Evolutionary conservation across 2,797 vertebrate species (phyloP), one percentile per base, ranked within the genome.

Genomic region (Euthynnus affinis): DNA sequence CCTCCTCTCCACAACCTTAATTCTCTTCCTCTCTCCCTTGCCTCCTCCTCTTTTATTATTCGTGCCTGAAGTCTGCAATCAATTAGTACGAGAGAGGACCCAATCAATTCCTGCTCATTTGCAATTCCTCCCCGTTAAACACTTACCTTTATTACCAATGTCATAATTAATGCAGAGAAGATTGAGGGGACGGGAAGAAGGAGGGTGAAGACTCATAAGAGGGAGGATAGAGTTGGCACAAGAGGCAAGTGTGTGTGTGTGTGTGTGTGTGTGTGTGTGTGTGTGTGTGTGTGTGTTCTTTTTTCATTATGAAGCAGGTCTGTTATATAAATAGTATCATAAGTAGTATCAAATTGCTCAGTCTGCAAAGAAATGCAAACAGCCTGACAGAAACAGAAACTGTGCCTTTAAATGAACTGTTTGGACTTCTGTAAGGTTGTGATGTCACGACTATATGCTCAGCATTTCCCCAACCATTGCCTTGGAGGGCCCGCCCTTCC

Each of bases 91-190:
- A 82, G 61, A 78, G 80, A 83, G 51, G 61, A 74, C 63, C 85
- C 84, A 90, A 91, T 93, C 90, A 91, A 89, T 93, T 81, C 66
- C 56, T 27, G 25, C 84, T 89, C 87, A 92, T 90, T 92, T 93
- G 86, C 87, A 90, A 88, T 91, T 93, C 91, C 85, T 81, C 91
- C 68, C 77, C 14, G 34, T 89, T 87, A 85, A 88, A 87, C 70
- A 80, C 59, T 63, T 83, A 84, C 75, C 78, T 89, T 91, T 88
- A 90, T 89, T 86, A 78, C 80, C 78, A 82, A 70, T 78, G 87
- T 89, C 76, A 84, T 93, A 91, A 92, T 91, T 92, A 87, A 86
- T 86, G 81, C 22, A 2, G 48, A 66, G 72, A 75, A 79, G 82
- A 78, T 65, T 72, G 63, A 67, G 64, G 34, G 71, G 67, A 27